phyloP scores from a whole-genome alignment of 2,797 vertebrate genomes.

The Synaphobranchus kaupii region DNA sequence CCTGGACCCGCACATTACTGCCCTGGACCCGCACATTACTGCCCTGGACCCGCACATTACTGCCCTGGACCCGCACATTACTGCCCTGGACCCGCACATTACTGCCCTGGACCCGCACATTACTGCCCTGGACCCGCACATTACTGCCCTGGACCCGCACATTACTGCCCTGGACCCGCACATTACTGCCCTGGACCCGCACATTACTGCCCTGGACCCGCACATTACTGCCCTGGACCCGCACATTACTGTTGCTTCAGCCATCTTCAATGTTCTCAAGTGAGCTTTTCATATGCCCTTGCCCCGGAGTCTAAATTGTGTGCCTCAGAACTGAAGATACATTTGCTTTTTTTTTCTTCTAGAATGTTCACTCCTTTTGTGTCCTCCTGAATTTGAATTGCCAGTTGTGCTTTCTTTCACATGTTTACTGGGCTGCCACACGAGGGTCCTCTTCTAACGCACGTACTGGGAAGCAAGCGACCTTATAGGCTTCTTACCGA shows the following conservation, averaged over 20 bases:
- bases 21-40: too few species aligned
- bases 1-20: neutral
- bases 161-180: neutral
- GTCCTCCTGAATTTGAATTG: neutral
- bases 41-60: too few species aligned
- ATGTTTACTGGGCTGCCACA: neutral
- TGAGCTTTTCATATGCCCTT: neutral
- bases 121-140: too few species aligned
- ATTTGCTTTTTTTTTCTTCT: neutral
- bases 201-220: too few species aligned
- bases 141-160: too few species aligned
- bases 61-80: too few species aligned
- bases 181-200: too few species aligned
- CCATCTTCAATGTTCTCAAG: neutral
- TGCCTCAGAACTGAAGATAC: neutral
- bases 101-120: too few species aligned
- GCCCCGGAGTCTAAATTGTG: neutral
- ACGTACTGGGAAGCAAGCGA: neutral
- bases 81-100: neutral
- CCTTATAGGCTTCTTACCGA: neutral
- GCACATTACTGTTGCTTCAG: neutral
- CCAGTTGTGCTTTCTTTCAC: neutral
- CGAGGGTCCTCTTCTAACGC: neutral
- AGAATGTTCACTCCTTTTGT: neutral
- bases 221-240: neutral